Evolutionary conservation across 2,888 invertebrate species (phyloP).

Genomic region (Athripsodes cinereus): DNA sequence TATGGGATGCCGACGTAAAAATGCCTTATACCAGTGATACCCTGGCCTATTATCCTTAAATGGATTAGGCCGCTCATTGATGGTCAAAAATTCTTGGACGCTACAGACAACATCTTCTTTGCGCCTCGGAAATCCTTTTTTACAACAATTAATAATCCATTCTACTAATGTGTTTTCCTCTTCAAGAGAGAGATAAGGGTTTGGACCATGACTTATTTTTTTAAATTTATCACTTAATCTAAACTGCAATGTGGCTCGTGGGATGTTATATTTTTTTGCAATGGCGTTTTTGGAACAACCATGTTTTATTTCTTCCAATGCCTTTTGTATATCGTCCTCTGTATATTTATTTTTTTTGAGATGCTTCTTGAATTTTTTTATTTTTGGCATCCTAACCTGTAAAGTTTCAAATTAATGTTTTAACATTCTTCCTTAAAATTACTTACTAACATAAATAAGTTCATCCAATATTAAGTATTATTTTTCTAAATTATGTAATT

Average conservation of each 20-base stretch:
- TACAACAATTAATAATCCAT: slow-evolving; percentile 1
- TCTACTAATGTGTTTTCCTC: slow-evolving; percentile 3
- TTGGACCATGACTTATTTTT: slow-evolving; percentile 3
- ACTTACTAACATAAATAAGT: too few species aligned
- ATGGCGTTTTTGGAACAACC: background rate
- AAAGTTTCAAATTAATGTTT: too few species aligned
- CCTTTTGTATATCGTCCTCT: background rate
- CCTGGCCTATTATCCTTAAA: slow-evolving; percentile 3
- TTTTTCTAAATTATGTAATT: too few species aligned
- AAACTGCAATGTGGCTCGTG: background rate
- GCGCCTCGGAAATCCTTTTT: slow-evolving; percentile 1
- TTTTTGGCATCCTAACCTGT: too few species aligned
- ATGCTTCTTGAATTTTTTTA: too few species aligned
- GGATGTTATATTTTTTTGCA: too few species aligned
- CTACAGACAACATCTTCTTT: slow-evolving; percentile 3
- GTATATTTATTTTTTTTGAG: too few species aligned
- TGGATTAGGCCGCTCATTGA: slow-evolving; percentile 2
- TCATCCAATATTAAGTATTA: too few species aligned
- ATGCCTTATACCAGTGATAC: slow-evolving; percentile 3
- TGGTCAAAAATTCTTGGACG: slow-evolving; percentile 4
- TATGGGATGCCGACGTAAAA: slow-evolving; percentile 4
- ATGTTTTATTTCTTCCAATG: background rate
- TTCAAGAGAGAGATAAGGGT: slow-evolving; percentile 4
- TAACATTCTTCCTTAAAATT: too few species aligned
- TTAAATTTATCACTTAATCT: background rate